Percentiles rank a stretch among this genome's conserved stretches.
Evolutionary conservation across 2,888 invertebrate species (phyloP).

Genomic region (Sinohyriopsis cumingii): DNA sequence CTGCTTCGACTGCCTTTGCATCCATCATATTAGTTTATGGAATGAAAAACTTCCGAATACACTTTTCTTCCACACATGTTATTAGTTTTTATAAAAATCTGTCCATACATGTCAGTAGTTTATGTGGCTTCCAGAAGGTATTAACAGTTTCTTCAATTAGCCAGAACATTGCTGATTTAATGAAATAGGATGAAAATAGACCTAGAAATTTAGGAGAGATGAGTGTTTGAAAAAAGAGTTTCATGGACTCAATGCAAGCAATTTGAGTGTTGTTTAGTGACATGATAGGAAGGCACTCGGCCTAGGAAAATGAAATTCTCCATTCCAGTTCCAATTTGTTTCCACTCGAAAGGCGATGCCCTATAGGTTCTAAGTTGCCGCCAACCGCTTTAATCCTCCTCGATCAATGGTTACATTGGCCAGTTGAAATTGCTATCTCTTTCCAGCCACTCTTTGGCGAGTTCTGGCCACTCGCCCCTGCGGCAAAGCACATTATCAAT

Average conservation of each 20-base stretch:
- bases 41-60: constrained; percentile 8
- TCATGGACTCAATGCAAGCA: constrained; percentile 3
- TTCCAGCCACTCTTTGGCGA: constrained; percentile 3
- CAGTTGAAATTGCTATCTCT: constrained; percentile 1
- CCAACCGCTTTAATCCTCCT: neutral
- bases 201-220: constrained; percentile 6
- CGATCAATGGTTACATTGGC: neutral
- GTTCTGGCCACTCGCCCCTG: constrained; percentile 4
- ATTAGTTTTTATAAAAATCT: neutral
- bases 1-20: too few species aligned
- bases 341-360: constrained; percentile 2
- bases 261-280: neutral
- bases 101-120: neutral
- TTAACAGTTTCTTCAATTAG: constrained; percentile 2
- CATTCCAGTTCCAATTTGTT: constrained; percentile 3
- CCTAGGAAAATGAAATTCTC: constrained; percentile 9
- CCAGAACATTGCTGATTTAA: constrained; percentile 9
- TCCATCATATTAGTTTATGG: neutral
- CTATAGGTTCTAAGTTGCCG: constrained; percentile 7
- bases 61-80: neutral
- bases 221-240: neutral
- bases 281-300: neutral
- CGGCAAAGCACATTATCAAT: constrained; percentile 3
- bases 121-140: neutral
- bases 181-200: constrained; percentile 8